These are phyloP conservation scores for Diacarnus erythraeanus DNA, from an alignment of 37 sponge, comb jelly and placozoan species.

Conservation along the genomic window DNA sequence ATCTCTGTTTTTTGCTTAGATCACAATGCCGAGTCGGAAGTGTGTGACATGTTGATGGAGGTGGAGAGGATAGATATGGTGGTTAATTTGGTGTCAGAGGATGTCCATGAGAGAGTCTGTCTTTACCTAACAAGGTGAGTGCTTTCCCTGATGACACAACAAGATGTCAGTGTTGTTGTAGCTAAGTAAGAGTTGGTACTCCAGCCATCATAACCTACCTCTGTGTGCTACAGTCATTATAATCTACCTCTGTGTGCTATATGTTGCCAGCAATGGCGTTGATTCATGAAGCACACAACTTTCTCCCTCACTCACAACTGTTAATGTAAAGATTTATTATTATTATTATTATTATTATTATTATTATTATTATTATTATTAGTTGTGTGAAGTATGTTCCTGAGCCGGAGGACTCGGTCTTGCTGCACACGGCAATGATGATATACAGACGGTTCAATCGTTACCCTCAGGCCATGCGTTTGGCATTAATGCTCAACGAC, in stretches of 20 bases:
- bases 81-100: constrained; percentile 55
- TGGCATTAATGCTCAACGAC: constrained; percentile 92
- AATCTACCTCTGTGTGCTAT: background rate
- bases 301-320: constrained; percentile 11
- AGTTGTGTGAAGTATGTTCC: constrained; percentile 97
- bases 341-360: no score
- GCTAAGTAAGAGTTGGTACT: background rate
- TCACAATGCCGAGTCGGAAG: constrained; percentile 94
- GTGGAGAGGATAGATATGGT: constrained; percentile 74
- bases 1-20: constrained; percentile 81
- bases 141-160: no score
- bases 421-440: constrained; percentile 78
- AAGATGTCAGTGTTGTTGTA: background rate
- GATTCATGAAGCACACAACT: no score
- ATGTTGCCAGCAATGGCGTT: no score
- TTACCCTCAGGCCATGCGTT: constrained; percentile 81
- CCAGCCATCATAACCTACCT: background rate
- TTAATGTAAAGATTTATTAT: no score
- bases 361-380: no score
- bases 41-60: constrained; percentile 97
- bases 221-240: background rate
- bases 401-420: constrained; percentile 89
- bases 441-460: constrained; percentile 76
- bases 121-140: constrained; percentile 89
- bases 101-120: constrained; percentile 83